Percentiles rank a stretch among this genome's conserved stretches.
These are phyloP conservation scores for Latrodectus hesperus DNA, from an alignment of 2,888 invertebrate species.

Conservation along the genomic window DNA sequence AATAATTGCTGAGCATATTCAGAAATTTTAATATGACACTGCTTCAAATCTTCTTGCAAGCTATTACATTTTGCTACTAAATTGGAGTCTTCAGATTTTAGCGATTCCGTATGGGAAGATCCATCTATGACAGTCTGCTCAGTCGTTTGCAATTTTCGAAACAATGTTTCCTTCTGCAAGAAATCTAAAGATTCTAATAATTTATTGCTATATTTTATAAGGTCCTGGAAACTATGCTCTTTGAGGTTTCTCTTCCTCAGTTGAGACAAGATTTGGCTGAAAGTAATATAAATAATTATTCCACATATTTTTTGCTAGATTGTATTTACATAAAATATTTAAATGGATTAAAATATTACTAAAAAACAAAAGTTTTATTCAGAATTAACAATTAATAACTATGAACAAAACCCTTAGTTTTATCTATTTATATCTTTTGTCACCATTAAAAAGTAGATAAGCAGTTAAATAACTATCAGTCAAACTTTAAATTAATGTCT, in stretches of 20 bases:
- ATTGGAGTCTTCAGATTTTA: conserved; percentile 15
- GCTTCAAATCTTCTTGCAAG: conserved; percentile 29
- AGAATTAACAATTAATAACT: too few species aligned
- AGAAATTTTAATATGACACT: conserved; percentile 52
- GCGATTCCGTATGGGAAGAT: background rate
- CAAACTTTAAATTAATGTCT: too few species aligned
- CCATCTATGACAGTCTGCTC: background rate
- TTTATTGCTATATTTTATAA: conserved; percentile 47
- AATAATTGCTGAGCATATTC: conserved; percentile 42
- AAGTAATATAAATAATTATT: conserved; percentile 1
- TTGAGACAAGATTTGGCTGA: conserved; percentile 27
- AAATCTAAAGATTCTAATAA: conserved; percentile 58
- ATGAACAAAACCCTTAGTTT: too few species aligned
- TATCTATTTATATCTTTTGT: too few species aligned
- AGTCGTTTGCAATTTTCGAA: conserved; percentile 11
- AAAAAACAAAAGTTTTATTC: too few species aligned
- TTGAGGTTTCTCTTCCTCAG: conserved; percentile 34
- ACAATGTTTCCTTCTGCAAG: conserved; percentile 37
- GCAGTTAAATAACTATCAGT: too few species aligned
- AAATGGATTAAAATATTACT: too few species aligned
- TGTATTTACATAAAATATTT: background rate
- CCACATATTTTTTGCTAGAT: background rate
- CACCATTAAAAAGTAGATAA: too few species aligned
- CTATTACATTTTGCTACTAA: conserved; percentile 13
- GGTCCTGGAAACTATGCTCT: conserved; percentile 50